Evolutionary conservation across 2,888 invertebrate genomes (phyloP).

Genomic region (Erebia palarica): DNA sequence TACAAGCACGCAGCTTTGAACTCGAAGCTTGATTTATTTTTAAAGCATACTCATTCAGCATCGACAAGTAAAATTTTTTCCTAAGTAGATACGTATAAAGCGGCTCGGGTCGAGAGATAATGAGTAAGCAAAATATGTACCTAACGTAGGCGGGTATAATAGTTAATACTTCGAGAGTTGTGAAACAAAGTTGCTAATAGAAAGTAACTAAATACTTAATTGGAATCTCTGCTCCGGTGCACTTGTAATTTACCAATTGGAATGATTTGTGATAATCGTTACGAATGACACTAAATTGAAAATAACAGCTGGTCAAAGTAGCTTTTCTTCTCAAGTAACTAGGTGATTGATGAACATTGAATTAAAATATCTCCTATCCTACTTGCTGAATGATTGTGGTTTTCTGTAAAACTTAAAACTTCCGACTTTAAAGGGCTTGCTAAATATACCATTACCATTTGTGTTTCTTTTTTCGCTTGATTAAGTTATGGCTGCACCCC

Average conservation of each 20-base stretch:
- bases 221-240: conserved; percentile 17
- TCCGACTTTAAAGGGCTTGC: neutral
- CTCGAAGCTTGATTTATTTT: neutral
- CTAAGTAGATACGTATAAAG: neutral
- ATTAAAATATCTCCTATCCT: no score
- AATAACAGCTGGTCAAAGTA: no score
- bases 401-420: neutral
- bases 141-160: conserved; percentile 7
- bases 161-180: conserved; percentile 18
- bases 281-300: neutral
- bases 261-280: conserved; percentile 14
- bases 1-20: neutral
- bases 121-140: conserved; percentile 21
- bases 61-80: conserved; percentile 17
- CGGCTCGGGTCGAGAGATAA: conserved; percentile 7
- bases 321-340: neutral
- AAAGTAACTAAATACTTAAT: conserved; percentile 14
- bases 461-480: neutral
- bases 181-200: conserved; percentile 26
- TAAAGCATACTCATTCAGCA: conserved; percentile 4
- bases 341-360: neutral
- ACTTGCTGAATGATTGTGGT: no score
- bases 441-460: neutral
- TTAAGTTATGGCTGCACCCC: conserved; percentile 35
- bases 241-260: conserved; percentile 17